Percentiles rank a stretch among this genome's conserved stretches.
These are phyloP conservation scores for Micrasema minimum DNA, from an alignment of 1,140 invertebrate species.

Conservation along the genomic window DNA sequence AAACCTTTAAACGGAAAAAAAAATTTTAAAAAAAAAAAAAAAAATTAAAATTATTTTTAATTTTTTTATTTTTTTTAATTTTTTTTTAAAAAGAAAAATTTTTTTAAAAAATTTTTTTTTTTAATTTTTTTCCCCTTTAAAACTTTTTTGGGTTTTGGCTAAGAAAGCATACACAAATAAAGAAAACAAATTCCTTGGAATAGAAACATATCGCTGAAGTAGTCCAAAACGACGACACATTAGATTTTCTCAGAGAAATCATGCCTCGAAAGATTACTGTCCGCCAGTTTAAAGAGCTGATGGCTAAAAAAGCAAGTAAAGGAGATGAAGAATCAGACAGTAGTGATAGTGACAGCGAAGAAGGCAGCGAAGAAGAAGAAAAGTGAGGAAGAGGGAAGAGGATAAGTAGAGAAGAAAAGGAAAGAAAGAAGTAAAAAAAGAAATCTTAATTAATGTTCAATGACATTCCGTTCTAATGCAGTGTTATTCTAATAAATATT, in stretches of 20 bases:
- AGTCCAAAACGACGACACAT: constrained; percentile 72
- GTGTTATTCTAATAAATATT: no score
- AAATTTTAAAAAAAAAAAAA: no score
- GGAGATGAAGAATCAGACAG: constrained; percentile 59
- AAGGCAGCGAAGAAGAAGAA: constrained; percentile 48
- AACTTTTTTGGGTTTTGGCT: no score
- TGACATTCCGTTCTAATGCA: no score
- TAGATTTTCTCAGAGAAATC: constrained; percentile 76
- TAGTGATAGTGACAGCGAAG: constrained; percentile 52
- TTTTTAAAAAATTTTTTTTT: no score
- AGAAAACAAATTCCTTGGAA: constrained; percentile 65
- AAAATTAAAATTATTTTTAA: no score
- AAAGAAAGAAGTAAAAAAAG: constrained; percentile 17
- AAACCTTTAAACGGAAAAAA: no score
- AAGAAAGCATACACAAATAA: constrained; percentile 68
- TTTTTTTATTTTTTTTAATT: no score
- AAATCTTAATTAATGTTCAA: no score
- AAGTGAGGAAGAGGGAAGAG: constrained; percentile 56
- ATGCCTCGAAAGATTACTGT: constrained; percentile 79
- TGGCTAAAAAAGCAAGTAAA: constrained; percentile 68
- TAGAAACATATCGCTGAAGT: constrained; percentile 78
- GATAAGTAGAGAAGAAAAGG: not conserved
- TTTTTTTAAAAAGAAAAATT: no score
- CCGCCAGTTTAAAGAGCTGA: constrained; percentile 72
- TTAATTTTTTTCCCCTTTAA: not conserved